Conservation (phyloP, 2,797 vertebrate genomes). For the Chaetophractus vellerosus region DNA sequence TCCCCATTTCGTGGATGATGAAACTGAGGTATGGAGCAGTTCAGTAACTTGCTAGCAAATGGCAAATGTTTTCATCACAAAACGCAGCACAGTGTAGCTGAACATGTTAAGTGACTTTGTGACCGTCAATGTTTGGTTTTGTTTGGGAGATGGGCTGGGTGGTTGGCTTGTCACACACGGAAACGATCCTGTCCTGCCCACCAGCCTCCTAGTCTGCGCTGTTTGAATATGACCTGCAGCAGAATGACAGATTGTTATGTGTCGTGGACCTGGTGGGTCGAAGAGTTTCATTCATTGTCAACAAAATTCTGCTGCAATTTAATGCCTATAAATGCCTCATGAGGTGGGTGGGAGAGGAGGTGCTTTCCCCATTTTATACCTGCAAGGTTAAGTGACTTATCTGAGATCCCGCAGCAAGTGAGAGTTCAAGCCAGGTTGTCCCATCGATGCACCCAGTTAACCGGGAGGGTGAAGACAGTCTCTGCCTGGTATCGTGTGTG, state of each 20-base stretch:
- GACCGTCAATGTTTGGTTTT: background rate
- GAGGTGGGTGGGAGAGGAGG: background rate
- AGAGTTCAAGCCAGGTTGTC: background rate
- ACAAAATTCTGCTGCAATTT: slow-evolving; percentile 28
- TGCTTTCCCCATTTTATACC: background rate
- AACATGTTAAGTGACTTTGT: background rate
- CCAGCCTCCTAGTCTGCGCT: background rate
- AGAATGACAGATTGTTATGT: slow-evolving; percentile 21
- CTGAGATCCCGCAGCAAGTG: background rate
- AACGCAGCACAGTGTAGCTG: background rate
- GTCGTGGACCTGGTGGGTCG: background rate
- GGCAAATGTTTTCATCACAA: background rate
- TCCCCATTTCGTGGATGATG: background rate
- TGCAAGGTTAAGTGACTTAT: background rate
- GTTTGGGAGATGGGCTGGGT: background rate
- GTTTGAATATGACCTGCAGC: slow-evolving; percentile 19
- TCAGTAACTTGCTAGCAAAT: background rate
- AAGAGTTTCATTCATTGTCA: background rate
- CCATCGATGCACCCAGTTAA: background rate
- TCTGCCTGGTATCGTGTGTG: background rate
- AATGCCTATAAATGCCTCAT: background rate
- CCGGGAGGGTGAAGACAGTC: no score
- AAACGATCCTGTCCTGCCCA: background rate
- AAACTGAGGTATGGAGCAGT: background rate
- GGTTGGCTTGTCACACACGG: background rate